Conservation (phyloP, 2,797 vertebrate genomes). For the Rhodeus uyekii region DNA sequence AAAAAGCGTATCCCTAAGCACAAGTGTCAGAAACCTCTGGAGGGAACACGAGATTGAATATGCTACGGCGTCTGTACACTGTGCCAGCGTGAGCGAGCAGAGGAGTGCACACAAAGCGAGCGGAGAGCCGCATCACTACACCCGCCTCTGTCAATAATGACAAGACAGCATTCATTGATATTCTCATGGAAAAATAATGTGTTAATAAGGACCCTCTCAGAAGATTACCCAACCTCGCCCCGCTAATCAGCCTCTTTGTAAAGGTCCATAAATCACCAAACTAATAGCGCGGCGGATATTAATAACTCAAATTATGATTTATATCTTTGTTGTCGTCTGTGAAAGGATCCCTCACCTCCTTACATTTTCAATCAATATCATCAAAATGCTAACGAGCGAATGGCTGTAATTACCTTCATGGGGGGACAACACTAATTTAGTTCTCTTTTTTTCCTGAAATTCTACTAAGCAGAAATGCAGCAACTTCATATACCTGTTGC, state of each 20-base stretch:
- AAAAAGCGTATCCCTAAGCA: slow-evolving; percentile 32
- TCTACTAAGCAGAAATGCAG: slow-evolving; percentile 25
- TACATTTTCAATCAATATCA: slow-evolving; percentile 64
- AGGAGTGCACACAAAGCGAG: slow-evolving; percentile 35
- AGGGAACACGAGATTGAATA: slow-evolving; percentile 25
- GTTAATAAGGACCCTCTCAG: slow-evolving; percentile 66
- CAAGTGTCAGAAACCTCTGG: slow-evolving; percentile 33
- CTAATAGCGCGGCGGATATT: slow-evolving; percentile 65
- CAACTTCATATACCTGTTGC: slow-evolving; percentile 50
- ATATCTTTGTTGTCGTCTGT: slow-evolving; percentile 67
- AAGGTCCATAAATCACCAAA: slow-evolving; percentile 65
- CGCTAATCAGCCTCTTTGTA: slow-evolving; percentile 66
- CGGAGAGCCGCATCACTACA: slow-evolving; percentile 41
- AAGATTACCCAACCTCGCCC: slow-evolving; percentile 62
- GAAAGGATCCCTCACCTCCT: slow-evolving; percentile 60
- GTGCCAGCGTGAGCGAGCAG: slow-evolving; percentile 12
- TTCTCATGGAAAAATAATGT: slow-evolving; percentile 64
- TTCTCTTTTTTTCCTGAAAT: slow-evolving; percentile 30
- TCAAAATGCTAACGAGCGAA: slow-evolving; percentile 58
- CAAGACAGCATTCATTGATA: slow-evolving; percentile 60
- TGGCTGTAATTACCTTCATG: slow-evolving; percentile 61
- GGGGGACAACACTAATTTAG: slow-evolving; percentile 58
- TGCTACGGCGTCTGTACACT: not conserved
- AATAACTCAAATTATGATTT: slow-evolving; percentile 67
- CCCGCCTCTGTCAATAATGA: slow-evolving; percentile 56